Conservation (phyloP, 1,140 invertebrate species). For the Drosophila micromelanica region DNA sequence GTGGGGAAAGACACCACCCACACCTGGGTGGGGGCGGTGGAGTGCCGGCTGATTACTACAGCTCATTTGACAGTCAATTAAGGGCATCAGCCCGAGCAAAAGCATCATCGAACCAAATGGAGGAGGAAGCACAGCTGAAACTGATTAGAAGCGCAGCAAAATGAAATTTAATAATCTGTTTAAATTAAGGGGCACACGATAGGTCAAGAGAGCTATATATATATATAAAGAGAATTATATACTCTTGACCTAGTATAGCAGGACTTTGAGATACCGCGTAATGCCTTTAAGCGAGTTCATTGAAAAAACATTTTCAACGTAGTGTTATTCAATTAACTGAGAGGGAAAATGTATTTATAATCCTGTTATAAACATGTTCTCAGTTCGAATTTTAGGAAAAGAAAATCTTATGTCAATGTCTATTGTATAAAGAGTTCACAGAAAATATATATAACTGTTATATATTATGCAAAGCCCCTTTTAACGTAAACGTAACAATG, state of each 20-base stretch:
- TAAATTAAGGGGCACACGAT: background rate
- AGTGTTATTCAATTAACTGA: too few species aligned
- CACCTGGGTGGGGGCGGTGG: background rate
- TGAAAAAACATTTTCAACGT: too few species aligned
- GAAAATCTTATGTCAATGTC: too few species aligned
- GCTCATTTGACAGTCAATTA: slow-evolving; percentile 64
- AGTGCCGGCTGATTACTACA: slow-evolving; percentile 40
- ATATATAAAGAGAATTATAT: background rate
- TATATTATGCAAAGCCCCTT: too few species aligned
- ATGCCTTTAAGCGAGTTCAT: too few species aligned
- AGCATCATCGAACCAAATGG: background rate
- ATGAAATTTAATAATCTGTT: slow-evolving; percentile 3
- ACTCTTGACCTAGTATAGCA: too few species aligned
- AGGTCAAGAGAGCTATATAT: background rate
- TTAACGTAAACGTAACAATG: background rate
- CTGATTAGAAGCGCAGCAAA: slow-evolving; percentile 8
- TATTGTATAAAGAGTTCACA: too few species aligned
- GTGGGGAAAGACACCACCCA: background rate
- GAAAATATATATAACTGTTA: too few species aligned
- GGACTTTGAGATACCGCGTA: too few species aligned
- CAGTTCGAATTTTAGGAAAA: too few species aligned
- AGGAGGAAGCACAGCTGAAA: background rate
- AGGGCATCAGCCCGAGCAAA: slow-evolving; percentile 8
- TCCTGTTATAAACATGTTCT: too few species aligned
- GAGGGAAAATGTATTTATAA: too few species aligned